A percentile compares a stretch with the other conserved stretches of the same genome.
These are phyloP conservation scores for Philaenus spumarius DNA, from an alignment of 1,140 invertebrate genomes.

Conservation along the genomic window DNA sequence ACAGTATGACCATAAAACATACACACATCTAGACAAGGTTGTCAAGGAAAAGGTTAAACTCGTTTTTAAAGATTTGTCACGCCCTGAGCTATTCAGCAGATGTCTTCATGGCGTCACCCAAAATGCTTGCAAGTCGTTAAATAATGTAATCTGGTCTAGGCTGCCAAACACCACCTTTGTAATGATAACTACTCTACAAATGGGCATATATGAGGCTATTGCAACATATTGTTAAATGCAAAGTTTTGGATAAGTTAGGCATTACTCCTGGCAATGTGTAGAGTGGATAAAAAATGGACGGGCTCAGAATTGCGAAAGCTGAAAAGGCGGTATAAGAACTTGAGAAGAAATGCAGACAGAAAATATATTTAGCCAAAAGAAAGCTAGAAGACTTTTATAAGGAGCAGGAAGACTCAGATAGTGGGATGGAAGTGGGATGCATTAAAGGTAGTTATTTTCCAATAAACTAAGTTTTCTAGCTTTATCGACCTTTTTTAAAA, in stretches of 20 bases:
- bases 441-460: neutral
- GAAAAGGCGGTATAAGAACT: neutral
- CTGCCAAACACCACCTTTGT: slow-evolving; percentile 16
- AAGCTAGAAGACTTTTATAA: slow-evolving; percentile 8
- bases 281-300: neutral
- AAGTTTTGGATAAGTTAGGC: neutral
- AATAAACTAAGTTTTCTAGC: too few species aligned
- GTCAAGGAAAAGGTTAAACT: neutral
- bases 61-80: neutral
- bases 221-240: slow-evolving; percentile 11
- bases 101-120: neutral
- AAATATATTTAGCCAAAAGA: neutral
- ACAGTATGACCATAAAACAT: neutral
- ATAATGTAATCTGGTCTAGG: too few species aligned
- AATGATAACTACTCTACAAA: slow-evolving; percentile 6
- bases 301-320: neutral
- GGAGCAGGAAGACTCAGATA: slow-evolving; percentile 2
- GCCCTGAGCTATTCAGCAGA: too few species aligned
- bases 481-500: too few species aligned
- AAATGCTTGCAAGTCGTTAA: neutral
- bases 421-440: neutral
- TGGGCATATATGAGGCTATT: slow-evolving; percentile 13
- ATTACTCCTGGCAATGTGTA: neutral
- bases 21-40: too few species aligned
- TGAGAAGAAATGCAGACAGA: slow-evolving; percentile 6